Evolutionary conservation across 1,140 invertebrate species (phyloP).

Genomic region (Melitaea cinxia): DNA sequence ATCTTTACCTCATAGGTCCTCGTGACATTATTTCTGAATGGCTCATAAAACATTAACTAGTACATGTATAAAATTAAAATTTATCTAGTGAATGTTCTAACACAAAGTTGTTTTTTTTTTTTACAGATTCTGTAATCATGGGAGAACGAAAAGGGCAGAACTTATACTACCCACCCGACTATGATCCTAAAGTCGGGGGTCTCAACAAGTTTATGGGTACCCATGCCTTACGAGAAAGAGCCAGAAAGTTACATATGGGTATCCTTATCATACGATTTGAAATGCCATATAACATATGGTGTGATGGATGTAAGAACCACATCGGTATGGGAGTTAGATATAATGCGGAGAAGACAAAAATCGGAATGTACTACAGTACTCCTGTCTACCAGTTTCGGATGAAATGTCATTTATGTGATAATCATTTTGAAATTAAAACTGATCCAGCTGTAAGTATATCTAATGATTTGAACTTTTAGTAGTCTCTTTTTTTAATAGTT

Average conservation of each 20-base stretch:
- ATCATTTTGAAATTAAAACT: constrained; percentile 99
- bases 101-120: not conserved
- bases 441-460: constrained; percentile 92
- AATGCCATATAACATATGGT: constrained; percentile 99
- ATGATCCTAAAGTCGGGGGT: constrained; percentile 95
- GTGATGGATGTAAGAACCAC: constrained; percentile 97
- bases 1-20: no score
- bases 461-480: not conserved
- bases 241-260: constrained; percentile 95
- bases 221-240: constrained; percentile 97
- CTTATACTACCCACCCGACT: constrained; percentile 99
- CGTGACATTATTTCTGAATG: no score
- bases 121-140: constrained; percentile 83
- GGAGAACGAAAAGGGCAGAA: constrained; percentile 99
- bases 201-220: constrained; percentile 97
- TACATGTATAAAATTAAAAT: no score
- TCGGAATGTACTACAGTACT: constrained; percentile 99
- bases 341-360: constrained; percentile 99
- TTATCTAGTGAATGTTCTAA: no score
- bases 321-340: constrained; percentile 99
- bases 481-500: no score
- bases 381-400: constrained; percentile 99
- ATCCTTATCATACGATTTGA: constrained; percentile 99
- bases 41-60: no score
- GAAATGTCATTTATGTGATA: constrained; percentile 99